Base-by-base conservation (phyloP, 2,888 invertebrate genomes). In the Amorpha juglandis region DNA sequence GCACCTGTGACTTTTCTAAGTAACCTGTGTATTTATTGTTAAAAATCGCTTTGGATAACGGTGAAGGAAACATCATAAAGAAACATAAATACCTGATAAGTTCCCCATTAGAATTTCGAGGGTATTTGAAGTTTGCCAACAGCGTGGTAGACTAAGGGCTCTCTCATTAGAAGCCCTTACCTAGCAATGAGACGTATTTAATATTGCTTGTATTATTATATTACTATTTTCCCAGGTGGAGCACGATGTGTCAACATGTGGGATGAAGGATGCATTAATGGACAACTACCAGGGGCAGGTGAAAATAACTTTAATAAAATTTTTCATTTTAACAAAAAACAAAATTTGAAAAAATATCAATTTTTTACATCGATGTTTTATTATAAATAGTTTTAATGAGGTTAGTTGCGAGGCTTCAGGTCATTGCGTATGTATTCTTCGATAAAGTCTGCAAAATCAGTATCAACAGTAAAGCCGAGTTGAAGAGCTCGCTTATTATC, bases 261-360 rank as follows among this genome's bases (percentile, higher is more conserved):
- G 79, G 93, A 93, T 69, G 93, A 94, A 63, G 89, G 91, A 4
- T 92, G 92, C 70, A 78, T 85, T 69, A 91, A 91, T 70, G 90
- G 88, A 6, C 84, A 85, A 64, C 71, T 91, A 0, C 75, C 81
- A 52, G 92, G 91, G 51, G 81, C 91, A 48, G 90, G 88, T 78
- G 69, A 70, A 65, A 67, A 47, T 16, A 55, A 11, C 27, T 21
- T 2, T 27, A 8, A 8, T n/a, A n/a, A n/a, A n/a, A 14, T 33
- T 11, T 33, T 38, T 6, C 2, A 52, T 27, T 35, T 53, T 38
- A 33, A 16, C 8, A n/a, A 33, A 14, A 6, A 14, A 55, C 16
- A 38, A 16, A 16, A n/a, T n/a, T 55, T n/a, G 11, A 38, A 51
- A 47, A 6, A 42, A 47, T 7, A 47, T 14, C n/a, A 14, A 12